A percentile compares a stretch with the other conserved stretches of the same genome.
Evolutionary conservation across 2,113 vertebrate genomes (phyloP).

Genomic region (Tursiops truncatus): DNA sequence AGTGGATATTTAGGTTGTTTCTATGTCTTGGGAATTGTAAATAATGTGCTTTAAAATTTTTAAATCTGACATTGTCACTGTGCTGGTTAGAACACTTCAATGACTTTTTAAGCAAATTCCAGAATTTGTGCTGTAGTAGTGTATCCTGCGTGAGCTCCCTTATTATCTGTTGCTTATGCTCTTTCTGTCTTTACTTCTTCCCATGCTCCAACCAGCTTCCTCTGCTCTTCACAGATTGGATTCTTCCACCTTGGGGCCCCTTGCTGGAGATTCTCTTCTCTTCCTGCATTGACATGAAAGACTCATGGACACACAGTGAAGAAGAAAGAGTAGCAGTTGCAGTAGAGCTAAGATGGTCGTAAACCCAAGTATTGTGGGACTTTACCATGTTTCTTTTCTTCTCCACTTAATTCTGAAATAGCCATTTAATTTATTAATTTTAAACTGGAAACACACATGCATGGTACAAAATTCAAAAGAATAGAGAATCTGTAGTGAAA

Average conservation of each 20-base stretch:
- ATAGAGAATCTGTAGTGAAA: background rate
- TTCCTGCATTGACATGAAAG: constrained; percentile 42
- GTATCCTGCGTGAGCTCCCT: no score
- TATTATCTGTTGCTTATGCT: background rate
- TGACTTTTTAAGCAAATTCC: background rate
- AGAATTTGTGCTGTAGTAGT: background rate
- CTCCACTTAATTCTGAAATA: background rate
- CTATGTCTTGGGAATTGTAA: no score
- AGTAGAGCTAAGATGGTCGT: background rate
- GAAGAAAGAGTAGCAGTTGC: background rate
- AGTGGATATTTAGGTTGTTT: no score
- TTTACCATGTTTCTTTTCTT: background rate
- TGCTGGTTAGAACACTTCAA: background rate
- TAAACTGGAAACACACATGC: background rate
- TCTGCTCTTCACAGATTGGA: background rate
- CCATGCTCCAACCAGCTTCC: background rate
- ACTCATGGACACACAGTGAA: background rate
- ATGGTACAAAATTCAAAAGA: background rate
- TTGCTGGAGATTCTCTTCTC: background rate
- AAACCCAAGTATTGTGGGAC: background rate
- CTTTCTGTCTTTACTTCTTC: background rate
- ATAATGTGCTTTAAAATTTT: background rate
- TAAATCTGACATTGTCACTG: background rate
- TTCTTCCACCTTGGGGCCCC: background rate
- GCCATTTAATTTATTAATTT: background rate